These are phyloP conservation scores for Graptemys geographica DNA, from an alignment of 2,797 vertebrate genomes.

Conservation along the genomic window DNA sequence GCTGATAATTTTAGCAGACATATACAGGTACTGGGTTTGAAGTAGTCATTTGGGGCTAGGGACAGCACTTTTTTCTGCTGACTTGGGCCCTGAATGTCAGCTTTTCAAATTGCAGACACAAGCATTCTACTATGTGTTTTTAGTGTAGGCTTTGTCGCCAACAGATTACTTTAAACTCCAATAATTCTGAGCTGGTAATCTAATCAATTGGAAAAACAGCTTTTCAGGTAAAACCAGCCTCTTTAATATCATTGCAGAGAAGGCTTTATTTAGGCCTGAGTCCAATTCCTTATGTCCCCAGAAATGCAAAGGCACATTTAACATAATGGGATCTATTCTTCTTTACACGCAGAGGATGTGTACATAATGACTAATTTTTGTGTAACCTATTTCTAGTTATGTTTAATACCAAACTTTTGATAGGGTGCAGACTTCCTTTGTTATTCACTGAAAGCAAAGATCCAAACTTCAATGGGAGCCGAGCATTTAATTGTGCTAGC, in stretches of 20 bases:
- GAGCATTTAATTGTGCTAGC: neutral
- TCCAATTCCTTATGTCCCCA: neutral
- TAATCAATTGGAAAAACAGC: neutral
- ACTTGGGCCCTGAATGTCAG: constrained; percentile 7
- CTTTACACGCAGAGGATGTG: rapidly evolving
- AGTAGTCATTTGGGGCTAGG: neutral
- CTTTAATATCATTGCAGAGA: neutral
- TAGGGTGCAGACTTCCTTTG: neutral
- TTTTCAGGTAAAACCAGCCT: neutral
- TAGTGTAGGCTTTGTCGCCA: neutral
- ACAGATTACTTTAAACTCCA: neutral
- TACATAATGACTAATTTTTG: neutral
- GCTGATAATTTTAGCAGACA: constrained; percentile 37
- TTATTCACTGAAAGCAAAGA: neutral
- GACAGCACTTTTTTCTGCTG: constrained; percentile 33
- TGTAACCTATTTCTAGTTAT: neutral
- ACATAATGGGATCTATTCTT: neutral
- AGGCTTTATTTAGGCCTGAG: neutral
- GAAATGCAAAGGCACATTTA: neutral
- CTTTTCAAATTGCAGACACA: neutral
- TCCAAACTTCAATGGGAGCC: neutral
- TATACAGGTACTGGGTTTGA: constrained; percentile 32
- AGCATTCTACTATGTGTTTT: neutral
- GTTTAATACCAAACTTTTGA: neutral
- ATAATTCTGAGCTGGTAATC: neutral